These are phyloP conservation scores for Aspidapion aeneum DNA, from an alignment of 2,888 invertebrate genomes.

Conservation along the genomic window DNA sequence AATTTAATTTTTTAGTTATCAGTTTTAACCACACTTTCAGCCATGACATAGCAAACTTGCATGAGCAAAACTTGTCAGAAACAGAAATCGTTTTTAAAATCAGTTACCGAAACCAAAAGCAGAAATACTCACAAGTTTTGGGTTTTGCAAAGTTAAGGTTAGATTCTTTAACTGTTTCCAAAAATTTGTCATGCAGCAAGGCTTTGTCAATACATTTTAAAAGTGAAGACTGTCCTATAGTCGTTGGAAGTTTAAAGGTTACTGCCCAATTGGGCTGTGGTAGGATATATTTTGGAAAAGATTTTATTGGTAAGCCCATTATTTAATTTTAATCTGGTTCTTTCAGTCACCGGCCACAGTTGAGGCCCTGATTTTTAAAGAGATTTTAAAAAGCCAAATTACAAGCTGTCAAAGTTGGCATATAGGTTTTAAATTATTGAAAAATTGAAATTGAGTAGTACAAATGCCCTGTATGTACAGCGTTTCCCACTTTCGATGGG, in stretches of 20 bases:
- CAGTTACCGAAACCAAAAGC: conserved; percentile 47
- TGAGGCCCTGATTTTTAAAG: too few species aligned
- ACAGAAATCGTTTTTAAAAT: conserved; percentile 47
- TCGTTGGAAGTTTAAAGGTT: conserved; percentile 48
- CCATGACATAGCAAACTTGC: conserved; percentile 45
- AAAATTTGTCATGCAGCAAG: conserved; percentile 44
- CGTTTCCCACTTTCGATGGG: too few species aligned
- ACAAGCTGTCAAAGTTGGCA: too few species aligned
- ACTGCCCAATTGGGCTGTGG: conserved; percentile 50
- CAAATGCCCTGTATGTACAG: too few species aligned
- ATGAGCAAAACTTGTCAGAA: conserved; percentile 37
- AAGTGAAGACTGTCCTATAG: conserved; percentile 47
- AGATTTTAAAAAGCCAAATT: too few species aligned
- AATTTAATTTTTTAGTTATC: conserved; percentile 43
- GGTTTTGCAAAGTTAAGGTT: conserved; percentile 48
- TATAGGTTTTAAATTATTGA: too few species aligned
- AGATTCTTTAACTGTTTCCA: conserved; percentile 39
- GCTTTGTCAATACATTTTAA: conserved; percentile 43
- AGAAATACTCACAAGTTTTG: conserved; percentile 46
- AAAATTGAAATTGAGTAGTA: too few species aligned
- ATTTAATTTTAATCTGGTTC: neutral
- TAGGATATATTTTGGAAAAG: conserved; percentile 50
- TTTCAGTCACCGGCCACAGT: too few species aligned
- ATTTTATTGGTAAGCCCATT: conserved; percentile 47
- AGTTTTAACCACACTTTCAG: conserved; percentile 49